A percentile compares a stretch with the other conserved stretches of the same genome.
Evolutionary conservation across 2,113 vertebrate genomes (phyloP).

Genomic region (Callaeas wilsoni): DNA sequence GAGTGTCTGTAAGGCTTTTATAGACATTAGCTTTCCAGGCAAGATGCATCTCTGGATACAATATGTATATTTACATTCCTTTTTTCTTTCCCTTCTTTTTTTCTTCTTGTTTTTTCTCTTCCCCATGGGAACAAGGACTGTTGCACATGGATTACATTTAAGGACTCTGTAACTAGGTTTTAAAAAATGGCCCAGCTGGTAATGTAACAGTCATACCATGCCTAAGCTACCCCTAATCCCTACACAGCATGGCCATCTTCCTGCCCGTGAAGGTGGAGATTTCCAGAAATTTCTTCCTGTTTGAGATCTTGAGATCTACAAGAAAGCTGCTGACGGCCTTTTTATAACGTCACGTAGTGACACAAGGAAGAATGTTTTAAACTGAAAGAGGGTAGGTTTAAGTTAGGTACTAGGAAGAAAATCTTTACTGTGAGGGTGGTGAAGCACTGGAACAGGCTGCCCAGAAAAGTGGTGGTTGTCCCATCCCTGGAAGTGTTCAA

Average conservation of each 20-base stretch:
- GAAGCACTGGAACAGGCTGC: neutral
- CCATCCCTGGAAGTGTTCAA: neutral
- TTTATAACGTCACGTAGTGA: neutral
- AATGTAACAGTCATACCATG: neutral
- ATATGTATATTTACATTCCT: neutral
- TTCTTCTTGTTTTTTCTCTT: neutral
- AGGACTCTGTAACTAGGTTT: neutral
- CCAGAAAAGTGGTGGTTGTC: accelerated
- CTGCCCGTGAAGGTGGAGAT: neutral
- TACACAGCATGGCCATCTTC: neutral
- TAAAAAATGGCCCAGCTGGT: neutral
- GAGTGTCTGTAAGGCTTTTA: neutral
- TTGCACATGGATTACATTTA: neutral
- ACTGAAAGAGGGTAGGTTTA: neutral
- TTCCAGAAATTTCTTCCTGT: neutral
- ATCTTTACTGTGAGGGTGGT: neutral
- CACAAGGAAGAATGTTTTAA: neutral
- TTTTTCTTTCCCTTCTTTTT: neutral
- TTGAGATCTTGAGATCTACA: neutral
- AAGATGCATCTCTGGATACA: neutral
- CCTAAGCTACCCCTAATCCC: neutral
- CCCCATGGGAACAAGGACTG: neutral
- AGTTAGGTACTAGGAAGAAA: neutral
- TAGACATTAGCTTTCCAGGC: neutral
- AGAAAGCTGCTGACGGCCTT: neutral